Conservation (phyloP, 2,113 vertebrate genomes). For the Hypocryptadius cinnamomeus region DNA sequence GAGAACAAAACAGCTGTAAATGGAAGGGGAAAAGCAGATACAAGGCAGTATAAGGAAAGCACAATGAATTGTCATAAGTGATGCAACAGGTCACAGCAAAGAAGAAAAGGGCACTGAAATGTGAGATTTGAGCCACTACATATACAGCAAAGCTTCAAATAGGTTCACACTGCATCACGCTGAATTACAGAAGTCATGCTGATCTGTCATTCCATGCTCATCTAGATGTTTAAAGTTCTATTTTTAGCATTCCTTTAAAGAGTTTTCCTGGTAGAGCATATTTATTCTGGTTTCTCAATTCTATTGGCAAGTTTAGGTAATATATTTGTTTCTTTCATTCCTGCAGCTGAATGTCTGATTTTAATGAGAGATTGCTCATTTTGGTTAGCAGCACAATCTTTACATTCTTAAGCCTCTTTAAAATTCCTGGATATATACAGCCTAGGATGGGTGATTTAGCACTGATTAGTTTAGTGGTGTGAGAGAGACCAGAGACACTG, state of each 20-base stretch:
- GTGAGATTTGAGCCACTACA: not conserved
- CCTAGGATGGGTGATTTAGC: not conserved
- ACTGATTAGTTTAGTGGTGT: not conserved
- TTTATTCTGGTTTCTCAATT: not conserved
- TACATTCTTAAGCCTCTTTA: conserved; percentile 13
- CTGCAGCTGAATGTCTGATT: not conserved
- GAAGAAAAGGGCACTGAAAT: not conserved
- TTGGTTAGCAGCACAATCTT: not conserved
- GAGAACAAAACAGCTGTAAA: not conserved
- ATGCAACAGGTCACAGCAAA: not conserved
- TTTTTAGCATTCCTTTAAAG: not conserved
- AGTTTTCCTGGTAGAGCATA: not conserved
- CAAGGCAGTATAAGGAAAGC: not conserved
- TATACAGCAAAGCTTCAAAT: not conserved
- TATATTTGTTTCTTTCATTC: not conserved
- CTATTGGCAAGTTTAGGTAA: not conserved
- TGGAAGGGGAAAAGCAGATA: not conserved
- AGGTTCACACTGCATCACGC: not conserved
- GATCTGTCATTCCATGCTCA: not conserved
- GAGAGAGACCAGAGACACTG: not conserved
- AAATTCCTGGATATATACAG: conserved; percentile 9
- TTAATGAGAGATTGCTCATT: not conserved
- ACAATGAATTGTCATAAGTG: not conserved
- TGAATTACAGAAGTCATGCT: not conserved
- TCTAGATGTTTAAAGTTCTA: not conserved